phyloP scores from a whole-genome alignment of 1,140 invertebrate genomes.

The Aphis gossypii region DNA sequence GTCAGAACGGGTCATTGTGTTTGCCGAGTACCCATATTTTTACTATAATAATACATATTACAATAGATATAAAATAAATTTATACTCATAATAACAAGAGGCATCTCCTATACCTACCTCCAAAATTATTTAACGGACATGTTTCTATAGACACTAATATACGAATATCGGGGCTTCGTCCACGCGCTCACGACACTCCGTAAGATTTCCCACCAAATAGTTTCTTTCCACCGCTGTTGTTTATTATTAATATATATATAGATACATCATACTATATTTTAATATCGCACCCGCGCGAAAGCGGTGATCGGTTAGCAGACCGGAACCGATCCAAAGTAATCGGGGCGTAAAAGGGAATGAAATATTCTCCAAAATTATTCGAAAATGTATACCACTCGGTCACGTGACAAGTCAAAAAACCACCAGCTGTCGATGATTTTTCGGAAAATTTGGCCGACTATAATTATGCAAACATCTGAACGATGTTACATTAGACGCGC shows the following conservation, averaged over 20 bases:
- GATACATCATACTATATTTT: not conserved
- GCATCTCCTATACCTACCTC: not conserved
- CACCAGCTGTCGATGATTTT: not conserved
- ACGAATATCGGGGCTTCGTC: not conserved
- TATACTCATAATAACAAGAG: not conserved
- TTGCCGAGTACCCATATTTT: not conserved
- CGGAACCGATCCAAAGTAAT: slow-evolving; percentile 9
- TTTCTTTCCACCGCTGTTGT: too few relatives aligned
- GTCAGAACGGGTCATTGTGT: not conserved
- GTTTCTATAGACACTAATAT: not conserved
- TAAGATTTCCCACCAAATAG: not conserved
- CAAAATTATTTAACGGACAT: not conserved
- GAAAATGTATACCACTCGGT: not conserved
- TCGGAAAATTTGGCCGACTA: not conserved
- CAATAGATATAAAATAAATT: not conserved
- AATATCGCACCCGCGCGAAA: not conserved
- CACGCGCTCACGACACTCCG: not conserved
- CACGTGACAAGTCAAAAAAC: not conserved
- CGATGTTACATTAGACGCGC: not conserved
- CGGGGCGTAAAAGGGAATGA: not conserved
- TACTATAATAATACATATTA: not conserved
- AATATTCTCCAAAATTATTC: not conserved
- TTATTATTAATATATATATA: not conserved
- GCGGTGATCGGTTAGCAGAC: not conserved
- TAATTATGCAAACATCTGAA: not conserved